phyloP scores from a whole-genome alignment of 1,140 invertebrate genomes.

The Alviniconcha marisindica region DNA sequence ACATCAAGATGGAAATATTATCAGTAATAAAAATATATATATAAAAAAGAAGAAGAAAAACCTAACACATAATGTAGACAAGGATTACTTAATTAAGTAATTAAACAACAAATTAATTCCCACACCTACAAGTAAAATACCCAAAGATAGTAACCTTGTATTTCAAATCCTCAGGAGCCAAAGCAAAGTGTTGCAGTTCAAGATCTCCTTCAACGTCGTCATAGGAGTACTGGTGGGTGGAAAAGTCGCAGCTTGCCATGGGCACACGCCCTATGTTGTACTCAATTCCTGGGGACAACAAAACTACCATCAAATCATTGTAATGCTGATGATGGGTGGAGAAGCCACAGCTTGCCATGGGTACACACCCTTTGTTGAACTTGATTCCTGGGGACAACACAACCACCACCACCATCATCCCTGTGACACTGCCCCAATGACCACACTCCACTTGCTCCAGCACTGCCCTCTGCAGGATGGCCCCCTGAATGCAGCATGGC shows the following conservation, averaged over 20 bases:
- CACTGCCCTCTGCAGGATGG: too few relatives aligned
- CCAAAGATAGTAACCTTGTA: slow-evolving; percentile 80
- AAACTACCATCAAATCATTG: background rate
- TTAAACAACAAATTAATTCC: background rate
- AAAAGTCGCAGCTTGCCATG: slow-evolving; percentile 92
- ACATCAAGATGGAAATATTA: too few relatives aligned
- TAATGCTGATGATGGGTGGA: slow-evolving; percentile 81
- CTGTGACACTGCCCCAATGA: too few relatives aligned
- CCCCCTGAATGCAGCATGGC: too few relatives aligned
- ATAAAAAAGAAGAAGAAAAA: too few relatives aligned
- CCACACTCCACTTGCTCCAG: too few relatives aligned
- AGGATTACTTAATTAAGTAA: too few relatives aligned
- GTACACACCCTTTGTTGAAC: slow-evolving; percentile 81
- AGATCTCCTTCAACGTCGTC: slow-evolving; percentile 82
- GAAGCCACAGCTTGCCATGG: slow-evolving; percentile 92
- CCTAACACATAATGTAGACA: too few relatives aligned
- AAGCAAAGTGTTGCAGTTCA: slow-evolving; percentile 82
- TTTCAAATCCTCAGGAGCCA: slow-evolving; percentile 82
- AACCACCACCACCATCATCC: too few relatives aligned
- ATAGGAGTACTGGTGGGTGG: slow-evolving; percentile 83
- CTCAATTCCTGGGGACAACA: slow-evolving; percentile 78
- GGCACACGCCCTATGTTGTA: slow-evolving; percentile 82
- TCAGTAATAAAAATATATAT: too few relatives aligned
- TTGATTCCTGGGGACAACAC: too few relatives aligned
- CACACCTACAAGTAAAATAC: slow-evolving; percentile 4